A percentile compares a stretch with the other conserved stretches of the same genome.
Conservation (phyloP, 1,140 invertebrate genomes). For the Neodiprion fabricii region DNA sequence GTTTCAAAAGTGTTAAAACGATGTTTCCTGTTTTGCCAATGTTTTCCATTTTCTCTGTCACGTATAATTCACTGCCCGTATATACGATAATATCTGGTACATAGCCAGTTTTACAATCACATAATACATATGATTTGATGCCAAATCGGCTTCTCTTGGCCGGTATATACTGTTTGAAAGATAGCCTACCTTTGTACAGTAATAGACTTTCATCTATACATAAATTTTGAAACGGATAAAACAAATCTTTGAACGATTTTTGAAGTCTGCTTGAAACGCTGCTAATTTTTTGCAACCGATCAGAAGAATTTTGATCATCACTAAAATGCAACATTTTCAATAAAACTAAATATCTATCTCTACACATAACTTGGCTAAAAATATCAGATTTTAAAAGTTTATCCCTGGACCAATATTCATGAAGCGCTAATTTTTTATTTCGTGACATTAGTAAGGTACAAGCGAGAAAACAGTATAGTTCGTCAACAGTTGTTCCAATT, state of each 20-base stretch:
- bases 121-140: constrained; percentile 42
- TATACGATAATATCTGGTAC: constrained; percentile 44
- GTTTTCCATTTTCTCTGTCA: constrained; percentile 22
- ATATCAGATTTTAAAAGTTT: constrained; percentile 20
- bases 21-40: constrained; percentile 43
- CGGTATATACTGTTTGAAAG: constrained; percentile 47
- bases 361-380: constrained; percentile 28
- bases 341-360: constrained; percentile 20
- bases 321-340: constrained; percentile 32
- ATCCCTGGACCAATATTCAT: constrained; percentile 32
- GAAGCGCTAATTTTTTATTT: constrained; percentile 31
- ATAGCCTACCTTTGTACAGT: constrained; percentile 42
- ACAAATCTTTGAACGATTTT: constrained; percentile 24
- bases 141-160: constrained; percentile 43
- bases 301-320: constrained; percentile 20
- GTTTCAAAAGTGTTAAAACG: constrained; percentile 41
- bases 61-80: constrained; percentile 29
- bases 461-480: constrained; percentile 32
- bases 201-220: constrained; percentile 45
- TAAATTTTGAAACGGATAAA: constrained; percentile 34
- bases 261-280: constrained; percentile 28
- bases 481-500: constrained; percentile 9
- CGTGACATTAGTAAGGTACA: constrained; percentile 30
- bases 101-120: constrained; percentile 39
- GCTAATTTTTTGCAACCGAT: constrained; percentile 18